These are phyloP conservation scores for Drosophila austrosaltans DNA, from an alignment of 2,888 invertebrate genomes.

Conservation along the genomic window DNA sequence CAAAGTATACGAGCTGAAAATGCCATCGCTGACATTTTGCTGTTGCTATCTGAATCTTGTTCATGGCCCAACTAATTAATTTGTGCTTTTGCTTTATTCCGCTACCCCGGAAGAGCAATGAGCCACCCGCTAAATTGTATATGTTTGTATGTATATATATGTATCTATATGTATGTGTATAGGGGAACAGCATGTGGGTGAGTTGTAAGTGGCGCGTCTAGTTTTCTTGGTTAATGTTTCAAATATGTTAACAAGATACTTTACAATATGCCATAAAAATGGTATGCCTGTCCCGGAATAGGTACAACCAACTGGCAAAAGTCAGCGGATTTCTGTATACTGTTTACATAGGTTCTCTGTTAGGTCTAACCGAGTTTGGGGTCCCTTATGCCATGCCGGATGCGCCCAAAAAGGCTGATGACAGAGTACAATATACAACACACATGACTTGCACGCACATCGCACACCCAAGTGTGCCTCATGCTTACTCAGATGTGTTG, in stretches of 20 bases:
- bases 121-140: conserved; percentile 5
- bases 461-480: conserved; percentile 20
- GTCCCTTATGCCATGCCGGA: conserved; percentile 30
- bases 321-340: conserved; percentile 69
- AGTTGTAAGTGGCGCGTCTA: conserved; percentile 43
- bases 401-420: conserved; percentile 54
- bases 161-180: background rate
- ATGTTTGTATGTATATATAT: conserved; percentile 14
- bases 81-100: conserved; percentile 58
- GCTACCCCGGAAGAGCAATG: background rate
- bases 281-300: conserved; percentile 43
- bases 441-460: conserved; percentile 3
- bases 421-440: conserved; percentile 34
- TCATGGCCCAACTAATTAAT: conserved; percentile 62
- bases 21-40: conserved; percentile 9
- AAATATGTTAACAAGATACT: conserved; percentile 78
- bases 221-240: conserved; percentile 71
- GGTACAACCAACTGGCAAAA: conserved; percentile 53
- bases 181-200: background rate
- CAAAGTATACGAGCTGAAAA: conserved; percentile 7
- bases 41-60: conserved; percentile 17
- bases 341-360: conserved; percentile 69
- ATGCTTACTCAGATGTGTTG: conserved; percentile 76
- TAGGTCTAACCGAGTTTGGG: conserved; percentile 1
- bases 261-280: conserved; percentile 73